These are phyloP conservation scores for Sternotherus odoratus DNA, from an alignment of 2,797 vertebrate species.

Conservation along the genomic window DNA sequence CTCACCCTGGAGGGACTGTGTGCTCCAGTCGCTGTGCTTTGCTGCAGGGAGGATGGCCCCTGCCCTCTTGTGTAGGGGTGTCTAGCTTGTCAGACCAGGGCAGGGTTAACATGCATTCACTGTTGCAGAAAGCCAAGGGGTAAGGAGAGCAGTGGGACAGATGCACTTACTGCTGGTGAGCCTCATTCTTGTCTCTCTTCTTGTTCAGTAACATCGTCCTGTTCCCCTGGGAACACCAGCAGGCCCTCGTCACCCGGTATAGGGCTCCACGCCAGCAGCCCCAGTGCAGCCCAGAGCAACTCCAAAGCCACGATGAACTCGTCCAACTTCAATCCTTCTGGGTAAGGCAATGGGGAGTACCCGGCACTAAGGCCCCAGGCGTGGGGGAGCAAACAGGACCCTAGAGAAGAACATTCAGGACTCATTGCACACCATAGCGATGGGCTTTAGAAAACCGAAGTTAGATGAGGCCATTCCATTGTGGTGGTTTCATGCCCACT, in stretches of 20 bases:
- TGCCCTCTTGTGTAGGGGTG: not conserved
- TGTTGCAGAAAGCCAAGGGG: not conserved
- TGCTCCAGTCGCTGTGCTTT: fast-evolving
- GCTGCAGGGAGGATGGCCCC: fast-evolving
- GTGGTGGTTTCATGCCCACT: not conserved
- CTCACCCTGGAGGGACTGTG: not conserved
- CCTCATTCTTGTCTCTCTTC: constrained; percentile 59
- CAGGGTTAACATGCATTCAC: not conserved
- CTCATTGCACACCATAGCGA: fast-evolving
- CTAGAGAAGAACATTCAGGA: not conserved
- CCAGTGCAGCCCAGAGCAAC: constrained; percentile 87
- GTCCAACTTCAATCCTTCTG: constrained; percentile 86
- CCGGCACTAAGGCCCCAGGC: not conserved
- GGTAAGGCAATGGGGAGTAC: constrained; percentile 79
- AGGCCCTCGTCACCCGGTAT: constrained; percentile 91
- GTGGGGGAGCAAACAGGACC: not conserved
- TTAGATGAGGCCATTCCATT: not conserved
- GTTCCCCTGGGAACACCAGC: constrained; percentile 91
- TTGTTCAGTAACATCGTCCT: constrained; percentile 91
- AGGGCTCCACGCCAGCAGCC: constrained; percentile 83
- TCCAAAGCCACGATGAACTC: constrained; percentile 84
- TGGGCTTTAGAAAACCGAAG: not conserved
- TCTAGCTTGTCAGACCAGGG: not conserved
- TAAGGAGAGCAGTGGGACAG: fast-evolving
- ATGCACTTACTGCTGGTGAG: not conserved